These are phyloP conservation scores for Colletes collaris DNA, from an alignment of 2,888 invertebrate genomes.

Conservation along the genomic window DNA sequence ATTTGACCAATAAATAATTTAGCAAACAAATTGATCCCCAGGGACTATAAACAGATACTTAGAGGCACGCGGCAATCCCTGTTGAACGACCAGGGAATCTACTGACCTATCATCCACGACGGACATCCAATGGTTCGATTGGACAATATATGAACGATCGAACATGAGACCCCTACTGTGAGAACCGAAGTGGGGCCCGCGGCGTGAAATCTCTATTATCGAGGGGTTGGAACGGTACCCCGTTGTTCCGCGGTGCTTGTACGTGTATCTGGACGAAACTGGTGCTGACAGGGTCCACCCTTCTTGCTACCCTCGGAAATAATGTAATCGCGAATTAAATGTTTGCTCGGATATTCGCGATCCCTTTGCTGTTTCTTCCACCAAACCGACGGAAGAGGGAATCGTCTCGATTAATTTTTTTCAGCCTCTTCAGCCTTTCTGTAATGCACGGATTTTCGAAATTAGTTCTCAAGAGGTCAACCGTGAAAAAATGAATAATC, in stretches of 20 bases:
- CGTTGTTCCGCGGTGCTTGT: constrained; percentile 40
- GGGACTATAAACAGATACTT: constrained; percentile 83
- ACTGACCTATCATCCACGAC: constrained; percentile 25
- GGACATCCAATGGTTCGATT: fast-evolving
- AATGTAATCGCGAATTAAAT: constrained; percentile 82
- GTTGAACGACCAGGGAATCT: constrained; percentile 5
- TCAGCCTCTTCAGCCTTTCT: neutral
- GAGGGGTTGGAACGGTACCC: constrained; percentile 71
- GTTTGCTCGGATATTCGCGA: constrained; percentile 73
- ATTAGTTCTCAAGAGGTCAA: too few species aligned
- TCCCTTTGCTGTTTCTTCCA: constrained; percentile 23
- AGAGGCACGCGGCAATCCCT: constrained; percentile 78
- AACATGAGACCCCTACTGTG: constrained; percentile 80
- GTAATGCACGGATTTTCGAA: neutral
- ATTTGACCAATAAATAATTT: constrained; percentile 83
- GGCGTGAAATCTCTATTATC: constrained; percentile 83
- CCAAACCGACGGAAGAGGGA: neutral
- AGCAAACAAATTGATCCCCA: constrained; percentile 83
- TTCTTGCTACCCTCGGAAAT: constrained; percentile 56
- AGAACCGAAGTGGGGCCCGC: constrained; percentile 81
- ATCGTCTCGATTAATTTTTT: neutral
- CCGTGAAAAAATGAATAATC: too few species aligned
- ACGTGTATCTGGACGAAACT: constrained; percentile 51
- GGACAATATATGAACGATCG: constrained; percentile 71
- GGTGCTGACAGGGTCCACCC: constrained; percentile 69